Evolutionary conservation across 2,888 invertebrate species (phyloP).

Genomic region (Ophion ellenae): DNA sequence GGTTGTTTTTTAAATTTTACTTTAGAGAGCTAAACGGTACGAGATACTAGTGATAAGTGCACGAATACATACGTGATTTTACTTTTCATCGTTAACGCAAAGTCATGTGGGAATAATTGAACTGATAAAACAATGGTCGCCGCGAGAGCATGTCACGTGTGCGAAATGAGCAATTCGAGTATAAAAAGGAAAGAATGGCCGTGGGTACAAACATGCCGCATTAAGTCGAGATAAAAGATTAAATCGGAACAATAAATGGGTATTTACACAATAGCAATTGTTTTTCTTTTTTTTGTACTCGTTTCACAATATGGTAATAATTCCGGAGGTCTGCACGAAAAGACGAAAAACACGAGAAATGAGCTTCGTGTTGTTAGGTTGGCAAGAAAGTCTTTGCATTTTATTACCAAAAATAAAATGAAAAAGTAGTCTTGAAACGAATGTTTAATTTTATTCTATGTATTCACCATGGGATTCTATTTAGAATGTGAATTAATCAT

Average conservation of each 20-base stretch:
- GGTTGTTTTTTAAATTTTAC: slow-evolving; percentile 2
- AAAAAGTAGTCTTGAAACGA: no score
- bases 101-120: slow-evolving; percentile 21
- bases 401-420: no score
- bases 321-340: no score
- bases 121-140: slow-evolving; percentile 13
- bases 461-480: no score
- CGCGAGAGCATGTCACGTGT: slow-evolving; percentile 34
- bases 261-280: not conserved
- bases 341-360: no score
- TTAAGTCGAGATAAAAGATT: not conserved
- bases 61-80: slow-evolving; percentile 39
- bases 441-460: no score
- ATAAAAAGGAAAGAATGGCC: not conserved
- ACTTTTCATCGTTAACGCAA: slow-evolving; percentile 32
- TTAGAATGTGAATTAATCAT: no score
- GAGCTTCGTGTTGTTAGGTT: no score
- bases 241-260: no score
- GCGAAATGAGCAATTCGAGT: slow-evolving; percentile 36
- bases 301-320: no score
- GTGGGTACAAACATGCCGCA: not conserved
- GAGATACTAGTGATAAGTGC: slow-evolving; percentile 55
- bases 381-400: no score
- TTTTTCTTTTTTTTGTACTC: no score
- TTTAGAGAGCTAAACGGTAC: slow-evolving; percentile 61